Evolutionary conservation across 2,113 vertebrate species (phyloP), one percentile per base, ranked within the genome.

Genomic region (Sander vitreus): DNA sequence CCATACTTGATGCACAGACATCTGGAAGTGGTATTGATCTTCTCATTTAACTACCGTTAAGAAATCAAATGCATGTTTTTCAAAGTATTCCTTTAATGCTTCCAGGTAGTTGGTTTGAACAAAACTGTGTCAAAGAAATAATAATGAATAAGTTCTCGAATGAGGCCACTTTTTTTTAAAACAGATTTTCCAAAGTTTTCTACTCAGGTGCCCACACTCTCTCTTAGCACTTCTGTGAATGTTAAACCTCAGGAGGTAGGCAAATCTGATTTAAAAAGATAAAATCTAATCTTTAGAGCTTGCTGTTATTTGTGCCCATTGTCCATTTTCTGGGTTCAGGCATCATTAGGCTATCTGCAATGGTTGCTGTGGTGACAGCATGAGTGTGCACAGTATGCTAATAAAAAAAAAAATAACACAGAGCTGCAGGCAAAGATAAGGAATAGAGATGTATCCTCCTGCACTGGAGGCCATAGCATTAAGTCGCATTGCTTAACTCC

Each of bases 381-480:
- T 9, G 53, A 36, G 27, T 58, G 58, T 39, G 50, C 73, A 58
- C 27, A 33, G 50, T 50, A 27, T 33, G 53, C 18, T 71, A 13
- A 67, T 66, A 48, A 63, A 67, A 47, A 30, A 60, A 80, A 11
- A 7, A 43, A 4, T 45, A 43, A 51, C n/a, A 57, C 25, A 27
- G 27, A 53, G 76, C 74, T 58, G 51, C 59, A 54, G 64, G 59
- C 43, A 1, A 43, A 53, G 50, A 81, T 62, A 64, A 72, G 53
- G 53, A 73, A 60, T 59, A 25, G 65, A 88, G 84, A 83, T 64
- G 72, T 63, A 10, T 68, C 9, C 23, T 74, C 47, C 63, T n/a
- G 66, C 50, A 45, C 69, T 70, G 3, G 23, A 68, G 50, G 30
- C 27, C 63, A 30, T 13, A 23, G 66, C 13, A 21, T 63, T 65